Evolutionary conservation across 2,888 invertebrate species (phyloP), one percentile per base, ranked within the genome.

Genomic region (Chrysina gloriosa): DNA sequence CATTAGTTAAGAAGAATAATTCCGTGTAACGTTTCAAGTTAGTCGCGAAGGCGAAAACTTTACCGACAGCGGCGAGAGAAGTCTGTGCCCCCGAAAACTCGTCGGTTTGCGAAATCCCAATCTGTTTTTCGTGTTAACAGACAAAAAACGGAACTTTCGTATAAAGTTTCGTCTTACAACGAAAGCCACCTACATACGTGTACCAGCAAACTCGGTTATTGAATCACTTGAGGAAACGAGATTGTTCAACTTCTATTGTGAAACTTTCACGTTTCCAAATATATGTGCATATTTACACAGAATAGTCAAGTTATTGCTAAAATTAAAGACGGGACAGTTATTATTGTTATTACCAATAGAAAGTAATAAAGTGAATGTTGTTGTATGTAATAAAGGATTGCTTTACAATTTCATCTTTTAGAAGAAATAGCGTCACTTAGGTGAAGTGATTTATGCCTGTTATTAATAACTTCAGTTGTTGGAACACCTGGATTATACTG

Each of bases 91-190:
- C 45, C 21, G 1, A 16, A 52, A 31, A 19, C n/a, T 45, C 29
- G 58, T 9, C 27, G 7, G 29, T 42, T 42, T 45, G 42, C 58
- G 42, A 42, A 42, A 61, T 56, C 23, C 36, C 36, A 56, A 36
- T 39, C 21, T 27, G 25, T 61, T 61, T 27, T 7, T 61, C 42
- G 5, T 42, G 58, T 39, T 58, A 25, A 42, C 23, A 27, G 16
- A 56, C 23, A 39, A 56, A n/a, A 56, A 56, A 56, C 27, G 16
- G 16, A 61, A 61, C 42, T 42, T 61, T 39, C 16, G n/a, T 23
- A 58, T 25, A 39, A 58, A 58, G 36, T 58, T 58, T 19, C 31
- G n/a, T 19, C 34, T 31, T 48, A n/a, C 16, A 29, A 52, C 29
- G n/a, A 19, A 54, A 54, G 16, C 56, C 36, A 56, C 34, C 56